Conservation (phyloP, 1,140 invertebrate species). For the Bombus difficillimus region DNA sequence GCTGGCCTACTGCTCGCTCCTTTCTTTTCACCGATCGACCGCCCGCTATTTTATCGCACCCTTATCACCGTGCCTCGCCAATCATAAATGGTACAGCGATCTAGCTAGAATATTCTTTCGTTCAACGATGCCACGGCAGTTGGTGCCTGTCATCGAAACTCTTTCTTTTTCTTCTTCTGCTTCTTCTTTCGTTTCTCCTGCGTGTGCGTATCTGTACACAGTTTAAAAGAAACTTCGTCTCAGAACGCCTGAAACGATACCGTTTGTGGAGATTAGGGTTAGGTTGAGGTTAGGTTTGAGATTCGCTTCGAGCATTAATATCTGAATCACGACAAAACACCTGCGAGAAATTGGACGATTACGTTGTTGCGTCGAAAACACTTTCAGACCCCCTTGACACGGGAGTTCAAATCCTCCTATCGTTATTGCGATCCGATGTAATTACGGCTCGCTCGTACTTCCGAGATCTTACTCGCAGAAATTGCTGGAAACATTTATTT, state of each 20-base stretch:
- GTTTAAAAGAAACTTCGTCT: not conserved
- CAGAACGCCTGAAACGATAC: not conserved
- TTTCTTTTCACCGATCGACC: conserved; percentile 4
- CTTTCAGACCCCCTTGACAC: not conserved
- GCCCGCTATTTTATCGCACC: conserved; percentile 1
- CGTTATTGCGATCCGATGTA: not conserved
- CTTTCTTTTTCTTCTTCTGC: too few species aligned
- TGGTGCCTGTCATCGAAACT: too few species aligned
- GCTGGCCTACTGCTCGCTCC: not conserved
- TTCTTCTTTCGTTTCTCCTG: too few species aligned
- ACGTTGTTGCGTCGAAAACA: not conserved
- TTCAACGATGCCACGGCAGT: too few species aligned
- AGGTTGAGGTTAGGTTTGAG: too few species aligned
- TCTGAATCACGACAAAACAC: too few species aligned
- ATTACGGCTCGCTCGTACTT: not conserved
- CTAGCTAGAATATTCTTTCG: not conserved
- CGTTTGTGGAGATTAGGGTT: too few species aligned
- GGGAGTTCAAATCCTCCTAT: too few species aligned
- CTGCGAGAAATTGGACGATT: too few species aligned
- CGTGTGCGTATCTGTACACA: too few species aligned
- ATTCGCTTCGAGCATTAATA: too few species aligned
- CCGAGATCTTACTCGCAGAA: not conserved
- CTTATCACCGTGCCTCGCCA: not conserved
- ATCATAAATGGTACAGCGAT: conserved; percentile 11
- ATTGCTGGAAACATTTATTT: not conserved